phyloP scores from a whole-genome alignment of 2,113 vertebrate species.

The Pelusios castaneus region DNA sequence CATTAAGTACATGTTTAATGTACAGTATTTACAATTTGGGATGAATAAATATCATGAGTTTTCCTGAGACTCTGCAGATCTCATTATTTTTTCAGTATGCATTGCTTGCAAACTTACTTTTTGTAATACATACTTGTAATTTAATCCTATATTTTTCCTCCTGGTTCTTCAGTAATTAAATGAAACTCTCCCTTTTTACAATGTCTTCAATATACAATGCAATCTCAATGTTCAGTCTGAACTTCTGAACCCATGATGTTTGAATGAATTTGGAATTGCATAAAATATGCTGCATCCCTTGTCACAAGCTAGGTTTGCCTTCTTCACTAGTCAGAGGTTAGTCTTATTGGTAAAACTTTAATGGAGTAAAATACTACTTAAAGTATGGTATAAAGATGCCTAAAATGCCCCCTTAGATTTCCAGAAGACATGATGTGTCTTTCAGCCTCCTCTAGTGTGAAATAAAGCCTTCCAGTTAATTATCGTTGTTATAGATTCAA shows the following conservation, averaged over 20 bases:
- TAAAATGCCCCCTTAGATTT: not conserved
- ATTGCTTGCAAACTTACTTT: not conserved
- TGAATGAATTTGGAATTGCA: not conserved
- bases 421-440: no score
- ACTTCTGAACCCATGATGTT: not conserved
- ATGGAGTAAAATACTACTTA: not conserved
- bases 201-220: not conserved
- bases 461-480: not conserved
- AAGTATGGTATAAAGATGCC: not conserved
- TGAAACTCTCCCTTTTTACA: fast-evolving
- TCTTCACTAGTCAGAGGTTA: not conserved
- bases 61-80: not conserved
- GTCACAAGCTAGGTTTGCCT: not conserved
- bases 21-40: not conserved
- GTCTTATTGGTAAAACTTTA: not conserved
- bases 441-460: not conserved
- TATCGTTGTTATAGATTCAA: not conserved
- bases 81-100: not conserved
- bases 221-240: not conserved
- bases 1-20: not conserved
- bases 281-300: not conserved
- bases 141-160: not conserved
- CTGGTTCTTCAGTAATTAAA: not conserved
- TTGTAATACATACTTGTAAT: not conserved
- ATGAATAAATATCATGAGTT: not conserved